These are phyloP conservation scores for Pyrocephalus nanus DNA, from an alignment of 2,797 vertebrate species.

Conservation along the genomic window DNA sequence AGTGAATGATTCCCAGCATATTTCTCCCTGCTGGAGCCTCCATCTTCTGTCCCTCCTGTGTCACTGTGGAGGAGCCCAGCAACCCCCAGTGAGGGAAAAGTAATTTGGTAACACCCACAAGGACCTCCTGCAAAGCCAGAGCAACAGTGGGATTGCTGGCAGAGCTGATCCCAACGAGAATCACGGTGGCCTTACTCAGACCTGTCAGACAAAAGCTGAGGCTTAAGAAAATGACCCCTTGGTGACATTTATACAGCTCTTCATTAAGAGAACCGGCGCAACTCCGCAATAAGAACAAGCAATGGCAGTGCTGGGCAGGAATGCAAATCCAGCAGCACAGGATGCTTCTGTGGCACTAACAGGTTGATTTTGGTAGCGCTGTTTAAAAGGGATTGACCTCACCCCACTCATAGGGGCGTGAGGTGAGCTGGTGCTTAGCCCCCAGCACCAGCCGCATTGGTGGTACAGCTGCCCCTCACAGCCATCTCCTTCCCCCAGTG, in stretches of 20 bases:
- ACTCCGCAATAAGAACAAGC: fast-evolving
- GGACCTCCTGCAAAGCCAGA: neutral
- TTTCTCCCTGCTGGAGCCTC: fast-evolving
- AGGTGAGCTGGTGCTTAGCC: neutral
- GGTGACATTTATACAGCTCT: neutral
- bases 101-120: fast-evolving
- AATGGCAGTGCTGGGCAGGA: neutral
- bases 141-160: fast-evolving
- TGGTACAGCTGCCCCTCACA: neutral
- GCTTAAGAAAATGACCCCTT: neutral
- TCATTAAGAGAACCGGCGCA: neutral
- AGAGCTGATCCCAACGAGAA: neutral
- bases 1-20: fast-evolving
- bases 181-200: neutral
- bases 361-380: neutral
- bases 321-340: neutral
- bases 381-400: neutral
- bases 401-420: neutral
- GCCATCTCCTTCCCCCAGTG: neutral
- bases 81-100: neutral
- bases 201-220: conserved; percentile 35
- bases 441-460: fast-evolving
- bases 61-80: neutral
- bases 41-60: neutral
- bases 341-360: neutral